Evolutionary conservation across 1,140 invertebrate species (phyloP).

Genomic region (Drosophila erecta): DNA sequence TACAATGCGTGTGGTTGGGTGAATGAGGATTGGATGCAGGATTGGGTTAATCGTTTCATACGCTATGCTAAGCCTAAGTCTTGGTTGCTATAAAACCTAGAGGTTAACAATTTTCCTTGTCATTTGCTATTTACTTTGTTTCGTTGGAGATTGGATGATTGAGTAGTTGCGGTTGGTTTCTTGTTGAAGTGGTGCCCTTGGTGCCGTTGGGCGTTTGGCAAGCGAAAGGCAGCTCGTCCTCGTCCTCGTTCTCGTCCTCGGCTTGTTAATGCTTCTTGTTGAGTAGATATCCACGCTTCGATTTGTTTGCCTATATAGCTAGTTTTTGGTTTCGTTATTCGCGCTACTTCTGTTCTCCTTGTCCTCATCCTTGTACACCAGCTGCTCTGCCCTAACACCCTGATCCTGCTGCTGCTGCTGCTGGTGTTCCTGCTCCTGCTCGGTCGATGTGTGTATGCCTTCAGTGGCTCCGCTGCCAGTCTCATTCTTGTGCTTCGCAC

Average conservation of each 20-base stretch:
- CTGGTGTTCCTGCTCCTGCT: background rate
- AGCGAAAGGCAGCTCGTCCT: conserved; percentile 10
- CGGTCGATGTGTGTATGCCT: background rate
- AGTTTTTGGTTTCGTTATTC: conserved; percentile 72
- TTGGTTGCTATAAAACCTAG: conserved; percentile 56
- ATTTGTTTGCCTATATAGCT: conserved; percentile 44
- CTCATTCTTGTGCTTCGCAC: conserved; percentile 1
- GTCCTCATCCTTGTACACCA: conserved; percentile 23
- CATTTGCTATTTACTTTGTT: conserved; percentile 27
- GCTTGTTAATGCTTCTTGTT: conserved; percentile 25
- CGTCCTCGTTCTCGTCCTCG: background rate
- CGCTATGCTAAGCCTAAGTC: conserved; percentile 68
- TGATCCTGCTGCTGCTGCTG: conserved; percentile 6
- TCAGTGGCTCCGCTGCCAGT: conserved; percentile 6
- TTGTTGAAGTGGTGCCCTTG: conserved; percentile 1
- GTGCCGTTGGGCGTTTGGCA: conserved; percentile 1
- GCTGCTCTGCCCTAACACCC: background rate
- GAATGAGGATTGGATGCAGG: conserved; percentile 5
- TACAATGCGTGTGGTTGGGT: conserved; percentile 12
- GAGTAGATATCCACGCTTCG: conserved; percentile 47
- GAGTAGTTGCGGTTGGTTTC: conserved; percentile 18
- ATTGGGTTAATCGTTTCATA: conserved; percentile 14
- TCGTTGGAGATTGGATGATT: conserved; percentile 26
- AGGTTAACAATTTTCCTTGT: conserved; percentile 49
- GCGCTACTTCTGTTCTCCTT: conserved; percentile 56